Evolutionary conservation across 2,797 vertebrate genomes (phyloP).

Genomic region (Girardinus metallicus): DNA sequence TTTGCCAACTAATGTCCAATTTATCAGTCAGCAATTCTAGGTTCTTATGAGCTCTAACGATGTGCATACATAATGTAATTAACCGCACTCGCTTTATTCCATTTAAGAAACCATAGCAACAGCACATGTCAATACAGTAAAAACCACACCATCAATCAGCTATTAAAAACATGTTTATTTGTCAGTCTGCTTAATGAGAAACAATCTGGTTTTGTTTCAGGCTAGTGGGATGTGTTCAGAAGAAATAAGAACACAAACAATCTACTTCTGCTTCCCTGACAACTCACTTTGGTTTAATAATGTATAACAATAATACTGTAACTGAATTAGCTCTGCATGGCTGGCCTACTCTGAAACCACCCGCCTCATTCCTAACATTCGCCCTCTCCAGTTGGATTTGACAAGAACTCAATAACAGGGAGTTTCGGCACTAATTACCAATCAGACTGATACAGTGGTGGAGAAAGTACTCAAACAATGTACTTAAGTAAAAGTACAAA

Average conservation of each 20-base stretch:
- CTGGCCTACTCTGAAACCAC: slow-evolving; percentile 35
- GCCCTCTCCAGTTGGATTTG: slow-evolving; percentile 26
- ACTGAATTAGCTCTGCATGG: slow-evolving; percentile 18
- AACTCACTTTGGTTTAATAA: slow-evolving; percentile 19
- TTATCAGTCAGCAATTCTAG: background rate
- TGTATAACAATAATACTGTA: slow-evolving; percentile 20
- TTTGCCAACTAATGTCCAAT: background rate
- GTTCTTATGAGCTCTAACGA: background rate
- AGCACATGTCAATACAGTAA: background rate
- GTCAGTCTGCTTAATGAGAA: background rate
- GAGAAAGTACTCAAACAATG: too few species aligned
- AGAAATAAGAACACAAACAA: slow-evolving; percentile 17
- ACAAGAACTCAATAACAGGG: slow-evolving; percentile 29
- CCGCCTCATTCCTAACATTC: slow-evolving; percentile 28
- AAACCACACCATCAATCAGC: slow-evolving; percentile 26
- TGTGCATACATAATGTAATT: slow-evolving; percentile 20
- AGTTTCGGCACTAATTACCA: background rate
- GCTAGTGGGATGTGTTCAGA: background rate
- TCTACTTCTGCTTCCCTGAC: slow-evolving; percentile 10
- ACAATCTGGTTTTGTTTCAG: slow-evolving; percentile 3
- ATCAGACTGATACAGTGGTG: too few species aligned
- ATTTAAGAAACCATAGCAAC: slow-evolving; percentile 1
- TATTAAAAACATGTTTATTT: slow-evolving; percentile 33
- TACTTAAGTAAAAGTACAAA: too few species aligned
- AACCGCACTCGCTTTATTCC: slow-evolving; percentile 6